These are phyloP conservation scores for Platyscapa corneri DNA, from an alignment of 1,140 invertebrate genomes.

Conservation along the genomic window DNA sequence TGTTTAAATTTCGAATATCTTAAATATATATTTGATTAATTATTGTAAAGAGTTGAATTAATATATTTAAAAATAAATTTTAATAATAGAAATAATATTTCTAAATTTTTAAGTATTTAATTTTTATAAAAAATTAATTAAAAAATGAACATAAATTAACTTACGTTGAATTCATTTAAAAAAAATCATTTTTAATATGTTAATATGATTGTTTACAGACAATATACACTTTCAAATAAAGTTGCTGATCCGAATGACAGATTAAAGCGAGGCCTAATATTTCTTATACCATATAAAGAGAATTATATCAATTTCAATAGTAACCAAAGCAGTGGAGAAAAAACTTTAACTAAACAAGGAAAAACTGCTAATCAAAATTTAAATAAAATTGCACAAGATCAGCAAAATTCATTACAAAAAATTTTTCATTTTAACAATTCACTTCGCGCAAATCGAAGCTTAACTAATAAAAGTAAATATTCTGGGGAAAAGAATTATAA, in stretches of 20 bases:
- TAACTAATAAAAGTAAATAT: neutral
- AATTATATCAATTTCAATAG: neutral
- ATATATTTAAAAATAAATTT: too few species aligned
- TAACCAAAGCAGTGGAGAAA: neutral
- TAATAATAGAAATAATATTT: too few species aligned
- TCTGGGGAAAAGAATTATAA: neutral
- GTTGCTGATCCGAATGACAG: neutral
- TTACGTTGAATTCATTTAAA: neutral
- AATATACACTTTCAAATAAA: neutral
- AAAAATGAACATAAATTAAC: neutral
- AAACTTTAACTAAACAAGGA: neutral
- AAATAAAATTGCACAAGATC: neutral
- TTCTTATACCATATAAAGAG: neutral
- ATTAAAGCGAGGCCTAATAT: conserved; percentile 22
- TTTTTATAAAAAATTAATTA: neutral
- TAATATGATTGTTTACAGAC: conserved; percentile 9
- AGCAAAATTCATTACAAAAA: neutral
- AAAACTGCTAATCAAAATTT: neutral
- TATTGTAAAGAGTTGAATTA: too few species aligned
- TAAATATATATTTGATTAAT: too few species aligned
- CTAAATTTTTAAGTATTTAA: neutral
- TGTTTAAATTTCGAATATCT: too few species aligned
- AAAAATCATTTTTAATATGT: neutral
- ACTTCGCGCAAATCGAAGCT: neutral
- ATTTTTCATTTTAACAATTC: neutral